Percentiles rank a stretch among this genome's conserved stretches.
phyloP scores from a whole-genome alignment of 2,113 vertebrate species.

The Pelodiscus sinensis region DNA sequence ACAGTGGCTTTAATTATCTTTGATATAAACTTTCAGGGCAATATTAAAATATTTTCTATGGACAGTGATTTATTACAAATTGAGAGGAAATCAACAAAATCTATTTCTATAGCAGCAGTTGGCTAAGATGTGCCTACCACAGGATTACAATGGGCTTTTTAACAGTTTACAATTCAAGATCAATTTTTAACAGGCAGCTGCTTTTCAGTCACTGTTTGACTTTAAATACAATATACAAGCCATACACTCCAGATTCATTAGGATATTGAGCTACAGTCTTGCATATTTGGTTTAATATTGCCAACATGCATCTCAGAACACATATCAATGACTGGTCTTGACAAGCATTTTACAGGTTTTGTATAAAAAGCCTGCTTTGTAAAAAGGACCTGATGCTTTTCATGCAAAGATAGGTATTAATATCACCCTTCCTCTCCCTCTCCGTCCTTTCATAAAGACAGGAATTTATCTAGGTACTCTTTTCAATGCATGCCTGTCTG shows the following conservation, averaged over 20 bases:
- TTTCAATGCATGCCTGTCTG: background rate
- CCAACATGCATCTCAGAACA: background rate
- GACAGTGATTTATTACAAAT: background rate
- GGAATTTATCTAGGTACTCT: background rate
- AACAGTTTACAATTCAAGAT: background rate
- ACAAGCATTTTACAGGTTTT: background rate
- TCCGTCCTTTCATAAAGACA: background rate
- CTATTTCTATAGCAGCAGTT: background rate
- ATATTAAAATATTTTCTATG: background rate
- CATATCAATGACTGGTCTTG: fast-evolving
- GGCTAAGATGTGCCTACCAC: background rate
- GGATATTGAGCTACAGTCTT: background rate
- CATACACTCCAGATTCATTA: background rate
- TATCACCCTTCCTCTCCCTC: conserved; percentile 18
- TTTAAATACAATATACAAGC: background rate
- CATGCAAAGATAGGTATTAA: background rate
- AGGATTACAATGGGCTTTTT: conserved; percentile 1
- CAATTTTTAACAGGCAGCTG: background rate
- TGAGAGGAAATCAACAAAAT: background rate
- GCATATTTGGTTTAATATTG: background rate
- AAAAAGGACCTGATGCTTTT: fast-evolving
- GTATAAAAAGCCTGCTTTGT: background rate
- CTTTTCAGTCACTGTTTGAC: background rate
- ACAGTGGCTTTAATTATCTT: background rate
- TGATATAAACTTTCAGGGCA: background rate